Evolutionary conservation across 2,113 vertebrate species (phyloP), one percentile per base, ranked within the genome.

Genomic region (Ctenodactylus gundi): DNA sequence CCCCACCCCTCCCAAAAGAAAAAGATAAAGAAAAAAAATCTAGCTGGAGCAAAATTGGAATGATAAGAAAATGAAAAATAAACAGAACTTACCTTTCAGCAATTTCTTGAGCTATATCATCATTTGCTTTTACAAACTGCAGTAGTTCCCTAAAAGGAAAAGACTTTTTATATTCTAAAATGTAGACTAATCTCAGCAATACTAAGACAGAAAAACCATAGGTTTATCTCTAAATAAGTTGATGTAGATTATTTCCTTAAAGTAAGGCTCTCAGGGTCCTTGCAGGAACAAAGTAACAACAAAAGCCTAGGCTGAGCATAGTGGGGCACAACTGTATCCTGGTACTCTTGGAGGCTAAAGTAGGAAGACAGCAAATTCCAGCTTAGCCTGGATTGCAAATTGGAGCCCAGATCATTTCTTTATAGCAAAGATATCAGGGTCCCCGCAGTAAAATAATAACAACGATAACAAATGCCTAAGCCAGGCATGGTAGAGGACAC

Each of bases 101-200:
- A 83, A 99, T 99, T 96, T 99, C 98, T 95, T 98, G 98, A 41
- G 99, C 99, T 72, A 99, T 39, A n/a, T 94, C 98, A 96, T 99
- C 99, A 60, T 99, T 99, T 97, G 99, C 99, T 96, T 99, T 99
- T 27, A 99, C 99, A 98, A 99, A 99, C 17, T 99, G 98, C 44
- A 99, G 98, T 8, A 99, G 98, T 13, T 99, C 99, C 95, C 99
- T 99, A 97, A 90, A 97, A 97, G 65, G 17, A 97, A 97, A 88
- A 93, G 46, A 78, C 94, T 46, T 75, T 81, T 85, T 67, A 88
- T 60, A 85, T 10, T 93, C 6, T 83, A 58, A 94, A 86, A 88
- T 70, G 53, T 9, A 84, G 14, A 73, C 23, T 29, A 87, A 62
- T 13, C 1, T 91, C 41, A 82, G 29, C 81, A 89, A 62, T 44